Base-by-base conservation (phyloP, 2,113 vertebrate genomes). In the Orientallactaga bullata region DNA sequence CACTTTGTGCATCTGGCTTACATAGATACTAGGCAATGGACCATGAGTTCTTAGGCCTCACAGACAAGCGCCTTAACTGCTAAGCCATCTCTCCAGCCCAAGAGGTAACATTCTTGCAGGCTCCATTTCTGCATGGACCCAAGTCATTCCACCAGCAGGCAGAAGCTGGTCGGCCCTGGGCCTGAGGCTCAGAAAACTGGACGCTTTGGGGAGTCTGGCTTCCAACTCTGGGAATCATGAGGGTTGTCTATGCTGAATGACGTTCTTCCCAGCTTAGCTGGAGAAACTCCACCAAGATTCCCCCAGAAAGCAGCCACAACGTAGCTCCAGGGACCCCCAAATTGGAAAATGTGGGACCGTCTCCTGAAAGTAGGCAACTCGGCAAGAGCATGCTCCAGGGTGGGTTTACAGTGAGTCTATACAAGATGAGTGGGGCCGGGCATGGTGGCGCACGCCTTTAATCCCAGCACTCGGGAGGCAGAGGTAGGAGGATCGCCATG, bases 61-160 rank as follows among this genome's bases (percentile, higher is more conserved):
- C 42, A 47, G 42, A 8, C 42, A 47, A 47, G 42, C 42, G 42
- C 42, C 8, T 47, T 47, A 47, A 47, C 42, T 47, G 42, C 42
- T 47, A 47, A 47, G 42, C 42, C 42, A 47, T 5, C 42, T 47
- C 42, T 47, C 42, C 42, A 47, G 42, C 42, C 42, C 42, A 47
- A 47, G 42, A 47, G 42, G 42, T 8, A 47, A 47, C 42, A 8
- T 47, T 47, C 55, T 55, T 16, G 55, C 55, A 55, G 55, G 55
- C 55, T 55, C 89, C 73, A 47, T 66, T 96, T 94, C 83, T 61
- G 72, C 7, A 28, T n/a, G 94, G 79, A 26, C 79, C 82, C 13
- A 35, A 0, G 42, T 12, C 69, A 72, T 63, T 0, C 21, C 65
- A 26, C 35, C 13, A 55, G 47, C 42, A 71, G 5, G n/a, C 42